A percentile compares a stretch with the other conserved stretches of the same genome.
Conservation (phyloP, 2,113 vertebrate genomes). For the Microtus richardsoni region DNA sequence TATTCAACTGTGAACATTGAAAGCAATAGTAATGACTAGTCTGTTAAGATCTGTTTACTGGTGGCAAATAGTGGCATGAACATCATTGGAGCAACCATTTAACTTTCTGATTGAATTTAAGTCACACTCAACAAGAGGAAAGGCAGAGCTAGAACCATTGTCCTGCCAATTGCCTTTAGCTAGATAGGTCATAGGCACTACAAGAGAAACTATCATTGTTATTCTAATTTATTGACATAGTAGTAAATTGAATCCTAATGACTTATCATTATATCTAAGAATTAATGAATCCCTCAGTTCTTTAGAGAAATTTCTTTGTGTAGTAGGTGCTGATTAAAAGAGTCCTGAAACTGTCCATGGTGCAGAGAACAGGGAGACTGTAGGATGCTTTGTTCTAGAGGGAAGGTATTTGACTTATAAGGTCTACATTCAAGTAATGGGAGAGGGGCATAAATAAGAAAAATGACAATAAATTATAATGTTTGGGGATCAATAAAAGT, state of each 20-base stretch:
- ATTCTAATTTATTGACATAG: background rate
- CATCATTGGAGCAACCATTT: background rate
- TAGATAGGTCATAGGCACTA: background rate
- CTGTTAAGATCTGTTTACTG: background rate
- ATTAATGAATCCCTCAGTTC: background rate
- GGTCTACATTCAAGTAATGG: background rate
- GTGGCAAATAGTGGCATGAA: background rate
- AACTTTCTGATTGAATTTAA: background rate
- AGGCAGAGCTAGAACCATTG: background rate
- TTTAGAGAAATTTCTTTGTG: too few relatives aligned
- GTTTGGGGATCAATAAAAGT: background rate
- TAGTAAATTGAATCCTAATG: background rate
- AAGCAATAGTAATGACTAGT: background rate
- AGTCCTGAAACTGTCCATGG: too few relatives aligned
- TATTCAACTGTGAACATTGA: background rate
- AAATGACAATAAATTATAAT: background rate
- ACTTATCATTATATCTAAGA: background rate
- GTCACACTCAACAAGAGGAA: background rate
- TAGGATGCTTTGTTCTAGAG: background rate
- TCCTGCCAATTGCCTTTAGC: background rate
- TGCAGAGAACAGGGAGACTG: background rate
- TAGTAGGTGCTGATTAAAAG: background rate
- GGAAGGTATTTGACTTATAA: background rate
- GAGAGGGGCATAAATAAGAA: background rate
- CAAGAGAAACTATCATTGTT: background rate